Conservation (phyloP, 35 echinoderm and acorn worm species). For the Holothuria glaberrima region DNA sequence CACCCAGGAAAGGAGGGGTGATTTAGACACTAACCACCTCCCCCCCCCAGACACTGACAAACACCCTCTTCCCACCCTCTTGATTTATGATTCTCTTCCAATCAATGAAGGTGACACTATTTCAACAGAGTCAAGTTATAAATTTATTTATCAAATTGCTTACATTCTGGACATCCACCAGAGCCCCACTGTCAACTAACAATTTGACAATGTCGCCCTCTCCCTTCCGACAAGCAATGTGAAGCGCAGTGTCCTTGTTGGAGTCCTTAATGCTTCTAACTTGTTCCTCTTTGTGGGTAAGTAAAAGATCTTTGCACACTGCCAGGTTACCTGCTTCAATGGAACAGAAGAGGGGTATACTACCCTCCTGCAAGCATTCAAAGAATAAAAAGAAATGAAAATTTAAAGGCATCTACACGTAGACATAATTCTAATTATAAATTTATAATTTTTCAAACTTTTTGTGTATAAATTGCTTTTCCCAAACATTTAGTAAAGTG, state of each 20-base stretch:
- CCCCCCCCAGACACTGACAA: no score
- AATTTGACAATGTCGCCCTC: constrained; percentile 85
- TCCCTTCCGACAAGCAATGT: constrained; percentile 83
- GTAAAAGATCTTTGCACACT: constrained; percentile 79
- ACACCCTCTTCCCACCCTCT: no score
- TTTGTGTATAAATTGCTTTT: no score
- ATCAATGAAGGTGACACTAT: no score
- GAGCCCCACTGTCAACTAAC: constrained; percentile 79
- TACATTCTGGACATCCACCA: constrained; percentile 86
- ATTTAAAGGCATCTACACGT: no score
- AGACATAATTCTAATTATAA: no score
- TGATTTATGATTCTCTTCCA: no score
- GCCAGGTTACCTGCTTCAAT: constrained; percentile 81
- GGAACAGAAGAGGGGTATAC: constrained; percentile 84
- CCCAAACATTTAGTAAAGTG: no score
- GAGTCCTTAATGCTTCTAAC: constrained; percentile 47
- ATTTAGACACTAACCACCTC: no score
- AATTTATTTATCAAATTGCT: constrained; percentile 16
- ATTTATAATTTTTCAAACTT: no score
- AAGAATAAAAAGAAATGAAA: neutral
- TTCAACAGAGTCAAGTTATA: no score
- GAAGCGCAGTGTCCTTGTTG: constrained; percentile 85
- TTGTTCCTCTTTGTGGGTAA: constrained; percentile 83
- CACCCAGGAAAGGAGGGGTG: no score
- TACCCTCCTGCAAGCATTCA: constrained; percentile 70